phyloP scores from a whole-genome alignment of 2,797 vertebrate genomes.

The Psittacula echo region DNA sequence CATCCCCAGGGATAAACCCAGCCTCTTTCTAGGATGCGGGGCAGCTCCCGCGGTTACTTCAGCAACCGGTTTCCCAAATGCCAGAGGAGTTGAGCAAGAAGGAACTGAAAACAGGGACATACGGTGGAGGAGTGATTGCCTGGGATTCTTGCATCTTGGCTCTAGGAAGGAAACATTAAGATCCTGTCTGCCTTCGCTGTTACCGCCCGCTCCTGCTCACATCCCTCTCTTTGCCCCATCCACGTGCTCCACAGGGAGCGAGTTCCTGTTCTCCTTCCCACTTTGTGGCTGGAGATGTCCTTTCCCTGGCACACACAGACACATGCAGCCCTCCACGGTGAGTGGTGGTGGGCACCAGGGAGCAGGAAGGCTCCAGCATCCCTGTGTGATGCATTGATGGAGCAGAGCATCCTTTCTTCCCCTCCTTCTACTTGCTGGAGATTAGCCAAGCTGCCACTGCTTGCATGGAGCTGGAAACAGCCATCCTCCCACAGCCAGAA shows the following conservation, averaged over 20 bases:
- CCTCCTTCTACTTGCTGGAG: not conserved
- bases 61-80: conserved; percentile 21
- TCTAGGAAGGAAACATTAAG: conserved; percentile 37
- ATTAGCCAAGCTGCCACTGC: not conserved
- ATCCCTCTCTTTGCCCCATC: not conserved
- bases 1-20: not conserved
- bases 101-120: conserved; percentile 40
- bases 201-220: not conserved
- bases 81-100: not conserved
- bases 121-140: not conserved
- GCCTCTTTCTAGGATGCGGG: conserved; percentile 42
- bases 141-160: conserved; percentile 27
- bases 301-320: not conserved
- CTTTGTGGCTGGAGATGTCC: not conserved
- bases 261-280: not conserved
- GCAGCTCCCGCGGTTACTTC: not conserved
- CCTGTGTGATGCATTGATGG: not conserved
- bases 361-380: not conserved
- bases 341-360: fast-evolving
- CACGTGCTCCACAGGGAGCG: not conserved
- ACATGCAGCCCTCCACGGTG: fast-evolving
- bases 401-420: not conserved
- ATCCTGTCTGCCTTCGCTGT: not conserved
- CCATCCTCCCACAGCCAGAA: not conserved
- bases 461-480: fast-evolving